Evolutionary conservation across 2,888 invertebrate species (phyloP).

Genomic region (Cheilosia vernalis): DNA sequence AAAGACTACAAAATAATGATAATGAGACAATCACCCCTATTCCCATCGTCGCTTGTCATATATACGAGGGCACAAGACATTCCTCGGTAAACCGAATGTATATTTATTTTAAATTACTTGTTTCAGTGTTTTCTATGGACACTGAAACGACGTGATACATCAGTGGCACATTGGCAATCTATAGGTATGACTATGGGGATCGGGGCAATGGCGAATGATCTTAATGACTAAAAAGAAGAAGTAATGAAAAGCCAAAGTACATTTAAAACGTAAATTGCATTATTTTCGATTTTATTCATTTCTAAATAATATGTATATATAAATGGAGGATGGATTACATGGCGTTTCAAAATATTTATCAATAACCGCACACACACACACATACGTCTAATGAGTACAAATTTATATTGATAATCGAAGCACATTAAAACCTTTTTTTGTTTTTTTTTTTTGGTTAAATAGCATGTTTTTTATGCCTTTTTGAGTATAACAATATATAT

Average conservation of each 20-base stretch:
- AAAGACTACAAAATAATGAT: no score
- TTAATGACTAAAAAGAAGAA: conserved; percentile 15
- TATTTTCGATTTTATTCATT: conserved; percentile 57
- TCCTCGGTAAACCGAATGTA: no score
- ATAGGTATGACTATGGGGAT: not conserved
- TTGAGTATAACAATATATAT: conserved; percentile 62
- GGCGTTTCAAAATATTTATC: conserved; percentile 46
- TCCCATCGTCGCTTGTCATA: no score
- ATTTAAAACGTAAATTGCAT: conserved; percentile 38
- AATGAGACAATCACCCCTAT: no score
- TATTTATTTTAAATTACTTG: no score
- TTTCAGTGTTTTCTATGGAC: no score
- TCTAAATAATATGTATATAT: conserved; percentile 59
- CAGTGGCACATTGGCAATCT: no score
- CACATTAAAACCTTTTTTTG: conserved; percentile 66
- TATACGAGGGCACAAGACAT: no score
- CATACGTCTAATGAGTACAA: conserved; percentile 68
- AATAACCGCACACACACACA: conserved; percentile 58
- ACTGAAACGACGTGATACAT: no score
- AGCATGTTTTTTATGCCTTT: conserved; percentile 37
- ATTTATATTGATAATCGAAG: conserved; percentile 63
- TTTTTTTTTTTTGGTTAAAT: conserved; percentile 50
- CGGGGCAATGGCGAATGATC: not conserved
- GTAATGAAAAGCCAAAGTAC: conserved; percentile 22
- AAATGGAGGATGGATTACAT: conserved; percentile 74